Percentiles rank a stretch among this genome's conserved stretches.
phyloP scores from a whole-genome alignment of 2,113 vertebrate genomes.

The Pluvianellus socialis region DNA sequence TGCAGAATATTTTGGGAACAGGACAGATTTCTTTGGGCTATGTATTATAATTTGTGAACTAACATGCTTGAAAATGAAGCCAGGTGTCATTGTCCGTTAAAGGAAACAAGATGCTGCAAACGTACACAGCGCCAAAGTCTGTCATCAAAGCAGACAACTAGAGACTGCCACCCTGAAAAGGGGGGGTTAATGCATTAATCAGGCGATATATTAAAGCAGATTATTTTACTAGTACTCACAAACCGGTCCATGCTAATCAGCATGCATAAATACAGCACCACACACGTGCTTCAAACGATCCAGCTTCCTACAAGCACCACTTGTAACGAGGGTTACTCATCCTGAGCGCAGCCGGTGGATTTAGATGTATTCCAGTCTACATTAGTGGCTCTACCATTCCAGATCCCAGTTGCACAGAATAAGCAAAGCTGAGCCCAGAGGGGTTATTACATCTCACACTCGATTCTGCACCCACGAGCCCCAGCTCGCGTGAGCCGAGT shows the following conservation, averaged over 20 bases:
- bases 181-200: background rate
- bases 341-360: background rate
- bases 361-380: background rate
- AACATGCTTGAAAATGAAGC: slow-evolving; percentile 6
- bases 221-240: background rate
- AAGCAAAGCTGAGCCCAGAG: background rate
- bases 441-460: background rate
- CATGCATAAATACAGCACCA: background rate
- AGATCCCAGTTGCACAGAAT: background rate
- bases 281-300: background rate
- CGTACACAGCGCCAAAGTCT: fast-evolving
- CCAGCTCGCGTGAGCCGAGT: background rate
- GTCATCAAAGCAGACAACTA: background rate
- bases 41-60: background rate
- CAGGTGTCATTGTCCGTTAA: background rate
- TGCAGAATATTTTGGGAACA: background rate
- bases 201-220: background rate
- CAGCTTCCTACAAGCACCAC: background rate
- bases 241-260: background rate
- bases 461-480: background rate
- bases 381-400: background rate
- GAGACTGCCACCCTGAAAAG: background rate
- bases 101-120: background rate
- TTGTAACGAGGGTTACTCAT: background rate
- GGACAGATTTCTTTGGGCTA: background rate